These are phyloP conservation scores for Yasuhikotakia modesta DNA, from an alignment of 2,797 vertebrate genomes.

Conservation along the genomic window DNA sequence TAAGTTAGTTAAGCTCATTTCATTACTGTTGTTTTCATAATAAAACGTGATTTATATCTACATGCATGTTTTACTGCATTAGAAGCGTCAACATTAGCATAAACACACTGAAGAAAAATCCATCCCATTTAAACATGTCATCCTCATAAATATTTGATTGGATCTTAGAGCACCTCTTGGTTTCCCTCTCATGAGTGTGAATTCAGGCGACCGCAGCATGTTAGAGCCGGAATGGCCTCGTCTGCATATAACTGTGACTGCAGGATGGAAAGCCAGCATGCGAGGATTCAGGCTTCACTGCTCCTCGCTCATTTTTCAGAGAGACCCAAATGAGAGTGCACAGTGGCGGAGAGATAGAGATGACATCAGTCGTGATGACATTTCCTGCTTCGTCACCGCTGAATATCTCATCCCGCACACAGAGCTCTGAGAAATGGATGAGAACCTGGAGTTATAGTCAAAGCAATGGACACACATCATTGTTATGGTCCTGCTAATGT, in stretches of 20 bases:
- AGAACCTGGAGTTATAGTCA: slow-evolving; percentile 33
- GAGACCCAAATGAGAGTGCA: not conserved
- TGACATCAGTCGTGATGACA: slow-evolving; percentile 29
- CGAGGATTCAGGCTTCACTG: slow-evolving; percentile 25
- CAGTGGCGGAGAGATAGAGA: not conserved
- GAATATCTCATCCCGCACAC: slow-evolving; percentile 24
- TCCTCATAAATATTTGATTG: slow-evolving; percentile 56
- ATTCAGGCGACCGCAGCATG: slow-evolving; percentile 18
- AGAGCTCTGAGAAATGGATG: slow-evolving; percentile 3
- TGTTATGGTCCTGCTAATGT: slow-evolving; percentile 23
- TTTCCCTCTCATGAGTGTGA: slow-evolving; percentile 22
- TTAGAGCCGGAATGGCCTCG: slow-evolving; percentile 17
- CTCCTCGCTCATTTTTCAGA: slow-evolving; percentile 31
- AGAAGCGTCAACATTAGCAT: slow-evolving; percentile 43
- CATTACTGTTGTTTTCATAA: slow-evolving; percentile 14
- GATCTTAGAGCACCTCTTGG: slow-evolving; percentile 39
- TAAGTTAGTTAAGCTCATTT: not conserved
- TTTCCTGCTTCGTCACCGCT: slow-evolving; percentile 5
- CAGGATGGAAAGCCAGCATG: slow-evolving; percentile 7
- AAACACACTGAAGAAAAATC: slow-evolving; percentile 50
- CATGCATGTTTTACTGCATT: not conserved
- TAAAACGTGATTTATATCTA: not conserved
- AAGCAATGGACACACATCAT: slow-evolving; percentile 12
- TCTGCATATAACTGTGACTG: slow-evolving; percentile 42
- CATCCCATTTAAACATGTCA: slow-evolving; percentile 45